Percentiles rank a stretch among this genome's conserved stretches.
Evolutionary conservation across 2,888 invertebrate genomes (phyloP).

Genomic region (Thymelicus sylvestris): DNA sequence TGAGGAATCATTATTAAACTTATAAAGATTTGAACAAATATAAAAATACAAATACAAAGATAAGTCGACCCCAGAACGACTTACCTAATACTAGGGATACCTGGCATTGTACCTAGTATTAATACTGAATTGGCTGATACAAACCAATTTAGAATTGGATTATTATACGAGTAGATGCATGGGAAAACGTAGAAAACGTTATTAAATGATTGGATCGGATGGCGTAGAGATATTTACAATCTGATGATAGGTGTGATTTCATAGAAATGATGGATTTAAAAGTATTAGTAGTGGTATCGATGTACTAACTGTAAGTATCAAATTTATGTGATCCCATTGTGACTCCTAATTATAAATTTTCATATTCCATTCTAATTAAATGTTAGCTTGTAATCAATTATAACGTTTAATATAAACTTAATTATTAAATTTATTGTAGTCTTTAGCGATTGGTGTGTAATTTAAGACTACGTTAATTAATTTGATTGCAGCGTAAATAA

Average conservation of each 20-base stretch:
- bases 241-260: slow-evolving; percentile 4
- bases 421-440: neutral
- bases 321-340: slow-evolving; percentile 65
- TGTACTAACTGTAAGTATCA: slow-evolving; percentile 33
- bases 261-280: slow-evolving; percentile 16
- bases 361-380: slow-evolving; percentile 47
- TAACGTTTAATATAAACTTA: slow-evolving; percentile 8
- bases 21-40: too few relatives aligned
- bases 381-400: slow-evolving; percentile 40
- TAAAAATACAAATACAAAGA: too few relatives aligned
- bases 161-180: neutral
- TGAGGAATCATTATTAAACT: too few relatives aligned
- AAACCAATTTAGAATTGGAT: neutral
- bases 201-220: neutral
- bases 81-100: neutral
- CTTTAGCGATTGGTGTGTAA: neutral
- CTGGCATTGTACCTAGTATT: slow-evolving; percentile 13
- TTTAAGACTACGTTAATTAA: neutral
- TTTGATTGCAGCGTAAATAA: neutral
- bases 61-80: too few relatives aligned
- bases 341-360: slow-evolving; percentile 58
- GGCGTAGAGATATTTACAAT: neutral
- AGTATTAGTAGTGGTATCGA: slow-evolving; percentile 39
- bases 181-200: neutral
- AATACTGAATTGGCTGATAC: neutral